Evolutionary conservation across 92 coral and sea anemone species (phyloP).

Genomic region (Epizoanthus illoricatus): DNA sequence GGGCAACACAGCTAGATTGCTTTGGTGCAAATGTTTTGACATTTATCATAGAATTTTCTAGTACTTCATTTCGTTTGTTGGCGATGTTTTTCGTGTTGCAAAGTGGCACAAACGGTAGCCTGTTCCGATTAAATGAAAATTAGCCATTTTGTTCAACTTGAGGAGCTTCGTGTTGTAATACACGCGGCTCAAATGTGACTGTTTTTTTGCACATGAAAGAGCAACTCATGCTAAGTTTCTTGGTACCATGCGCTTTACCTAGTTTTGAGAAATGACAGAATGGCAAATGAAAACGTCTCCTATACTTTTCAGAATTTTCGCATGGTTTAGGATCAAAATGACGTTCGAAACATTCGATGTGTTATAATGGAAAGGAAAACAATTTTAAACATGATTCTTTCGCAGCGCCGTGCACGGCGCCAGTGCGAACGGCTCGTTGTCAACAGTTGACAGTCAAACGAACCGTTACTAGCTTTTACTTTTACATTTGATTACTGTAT

Average conservation of each 20-base stretch:
- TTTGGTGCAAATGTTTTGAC: background rate
- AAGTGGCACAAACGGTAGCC: background rate
- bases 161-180: background rate
- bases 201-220: background rate
- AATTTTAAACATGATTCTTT: too few relatives aligned
- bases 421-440: too few relatives aligned
- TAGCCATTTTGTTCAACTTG: background rate
- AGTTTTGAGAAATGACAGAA: background rate
- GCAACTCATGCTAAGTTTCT: background rate
- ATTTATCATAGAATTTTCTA: background rate
- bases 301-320: background rate
- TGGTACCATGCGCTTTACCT: slow-evolving; percentile 6
- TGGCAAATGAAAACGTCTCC: background rate
- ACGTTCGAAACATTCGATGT: slow-evolving; percentile 1
- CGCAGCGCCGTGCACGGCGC: too few relatives aligned
- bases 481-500: too few relatives aligned
- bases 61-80: background rate
- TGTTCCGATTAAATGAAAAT: background rate
- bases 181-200: background rate
- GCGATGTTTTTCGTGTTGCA: background rate
- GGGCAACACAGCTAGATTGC: background rate
- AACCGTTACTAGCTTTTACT: too few relatives aligned
- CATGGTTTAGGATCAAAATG: background rate
- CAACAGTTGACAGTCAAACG: too few relatives aligned
- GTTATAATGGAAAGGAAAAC: too few relatives aligned